Percentiles rank a stretch among this genome's conserved stretches.
Evolutionary conservation across 2,888 invertebrate species (phyloP).

Genomic region (Dicycla oo): DNA sequence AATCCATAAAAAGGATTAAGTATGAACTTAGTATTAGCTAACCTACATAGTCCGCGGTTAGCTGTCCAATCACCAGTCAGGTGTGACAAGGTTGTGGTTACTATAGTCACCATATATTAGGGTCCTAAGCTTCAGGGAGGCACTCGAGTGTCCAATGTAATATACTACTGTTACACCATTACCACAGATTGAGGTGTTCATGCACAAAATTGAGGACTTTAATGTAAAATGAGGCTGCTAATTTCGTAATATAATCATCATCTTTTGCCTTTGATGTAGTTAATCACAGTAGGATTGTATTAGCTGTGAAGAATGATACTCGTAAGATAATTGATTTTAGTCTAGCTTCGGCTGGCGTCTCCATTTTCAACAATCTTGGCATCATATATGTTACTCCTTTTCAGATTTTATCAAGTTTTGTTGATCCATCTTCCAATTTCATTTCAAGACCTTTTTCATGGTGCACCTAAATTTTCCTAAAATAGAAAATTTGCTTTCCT

Average conservation of each 20-base stretch:
- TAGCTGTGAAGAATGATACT: too few relatives aligned
- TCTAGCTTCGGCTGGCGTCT: too few relatives aligned
- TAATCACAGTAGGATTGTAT: background rate
- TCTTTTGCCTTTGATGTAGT: background rate
- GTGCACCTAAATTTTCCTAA: too few relatives aligned
- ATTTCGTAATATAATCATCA: slow-evolving; percentile 1
- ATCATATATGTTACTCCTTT: too few relatives aligned
- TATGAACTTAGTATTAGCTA: slow-evolving; percentile 55
- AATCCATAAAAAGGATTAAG: slow-evolving; percentile 25
- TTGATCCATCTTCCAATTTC: too few relatives aligned
- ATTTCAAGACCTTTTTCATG: too few relatives aligned
- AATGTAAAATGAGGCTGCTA: background rate
- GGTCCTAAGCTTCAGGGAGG: slow-evolving; percentile 76
- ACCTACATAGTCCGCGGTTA: slow-evolving; percentile 78
- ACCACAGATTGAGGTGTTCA: slow-evolving; percentile 58
- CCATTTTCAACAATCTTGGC: too few relatives aligned
- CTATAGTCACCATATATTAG: slow-evolving; percentile 77
- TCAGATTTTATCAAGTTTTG: too few relatives aligned
- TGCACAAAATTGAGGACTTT: slow-evolving; percentile 36
- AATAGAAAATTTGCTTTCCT: too few relatives aligned
- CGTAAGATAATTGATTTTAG: too few relatives aligned
- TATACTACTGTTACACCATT: slow-evolving; percentile 62
- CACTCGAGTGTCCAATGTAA: slow-evolving; percentile 64
- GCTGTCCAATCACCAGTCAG: slow-evolving; percentile 67
- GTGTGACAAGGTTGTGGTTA: slow-evolving; percentile 85